A percentile compares a stretch with the other conserved stretches of the same genome.
Conservation (phyloP, 2,797 vertebrate genomes). For the Margarornis squamiger region DNA sequence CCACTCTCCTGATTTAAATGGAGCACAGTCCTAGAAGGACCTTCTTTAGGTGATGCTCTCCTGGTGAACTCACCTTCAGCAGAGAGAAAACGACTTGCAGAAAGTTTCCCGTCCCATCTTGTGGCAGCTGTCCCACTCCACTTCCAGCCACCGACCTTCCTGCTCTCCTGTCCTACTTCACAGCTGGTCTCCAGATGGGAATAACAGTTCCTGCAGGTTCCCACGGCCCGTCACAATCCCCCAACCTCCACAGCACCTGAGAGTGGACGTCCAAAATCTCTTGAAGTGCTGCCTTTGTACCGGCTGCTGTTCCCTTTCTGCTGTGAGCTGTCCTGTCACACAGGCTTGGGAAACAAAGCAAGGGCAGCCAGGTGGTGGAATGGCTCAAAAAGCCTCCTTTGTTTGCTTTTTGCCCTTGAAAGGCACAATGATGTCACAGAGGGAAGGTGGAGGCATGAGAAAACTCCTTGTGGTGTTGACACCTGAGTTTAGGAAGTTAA, state of each 20-base stretch:
- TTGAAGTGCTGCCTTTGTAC: neutral
- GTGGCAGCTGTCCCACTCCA: neutral
- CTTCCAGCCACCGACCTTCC: neutral
- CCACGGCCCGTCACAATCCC: rapidly evolving
- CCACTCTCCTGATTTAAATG: neutral
- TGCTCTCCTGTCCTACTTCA: neutral
- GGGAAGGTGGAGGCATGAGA: neutral
- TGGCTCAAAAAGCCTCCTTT: neutral
- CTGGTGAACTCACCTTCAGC: neutral
- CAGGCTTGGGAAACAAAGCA: slow-evolving; percentile 14
- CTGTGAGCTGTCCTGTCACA: slow-evolving; percentile 13
- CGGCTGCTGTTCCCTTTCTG: neutral
- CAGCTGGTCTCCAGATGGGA: neutral
- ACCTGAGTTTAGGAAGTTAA: neutral
- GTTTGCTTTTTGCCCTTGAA: neutral
- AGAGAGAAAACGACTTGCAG: neutral
- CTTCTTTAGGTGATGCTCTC: neutral
- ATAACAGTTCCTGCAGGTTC: neutral
- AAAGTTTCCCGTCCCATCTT: neutral
- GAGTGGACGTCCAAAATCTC: neutral
- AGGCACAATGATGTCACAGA: neutral
- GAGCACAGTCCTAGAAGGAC: neutral
- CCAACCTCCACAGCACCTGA: rapidly evolving
- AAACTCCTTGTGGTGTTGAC: neutral
- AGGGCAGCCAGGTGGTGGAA: neutral